phyloP scores from a whole-genome alignment of 2,797 vertebrate genomes.

The Microctenopoma steveboyesi region DNA sequence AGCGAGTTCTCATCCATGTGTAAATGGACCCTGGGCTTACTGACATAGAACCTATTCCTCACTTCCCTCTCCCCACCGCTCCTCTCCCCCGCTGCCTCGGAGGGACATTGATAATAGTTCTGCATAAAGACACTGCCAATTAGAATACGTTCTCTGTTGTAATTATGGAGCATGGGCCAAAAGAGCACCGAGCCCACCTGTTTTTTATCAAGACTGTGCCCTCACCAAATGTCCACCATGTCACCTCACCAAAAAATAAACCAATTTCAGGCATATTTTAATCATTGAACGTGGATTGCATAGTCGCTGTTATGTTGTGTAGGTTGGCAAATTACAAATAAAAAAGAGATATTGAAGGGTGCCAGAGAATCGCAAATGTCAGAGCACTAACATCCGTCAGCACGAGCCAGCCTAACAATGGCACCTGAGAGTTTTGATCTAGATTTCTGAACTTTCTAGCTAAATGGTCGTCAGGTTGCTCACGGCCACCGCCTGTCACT shows the following conservation, averaged over 20 bases:
- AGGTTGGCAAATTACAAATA: neutral
- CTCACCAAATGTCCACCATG: too few relatives aligned
- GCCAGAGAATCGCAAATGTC: conserved; percentile 25
- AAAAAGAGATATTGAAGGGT: conserved; percentile 17
- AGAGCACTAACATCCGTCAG: conserved; percentile 11
- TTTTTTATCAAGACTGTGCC: conserved; percentile 58
- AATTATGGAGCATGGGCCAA: conserved; percentile 76
- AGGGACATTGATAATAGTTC: conserved; percentile 83
- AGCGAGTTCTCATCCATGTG: conserved; percentile 67
- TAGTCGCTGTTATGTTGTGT: conserved; percentile 30
- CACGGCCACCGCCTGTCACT: conserved; percentile 58
- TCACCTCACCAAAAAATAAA: conserved; percentile 28
- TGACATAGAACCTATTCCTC: conserved; percentile 65
- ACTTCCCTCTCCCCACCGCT: conserved; percentile 34
- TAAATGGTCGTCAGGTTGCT: conserved; percentile 58
- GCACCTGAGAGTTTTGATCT: conserved; percentile 53
- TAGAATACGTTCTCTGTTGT: conserved; percentile 78
- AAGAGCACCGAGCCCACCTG: conserved; percentile 67
- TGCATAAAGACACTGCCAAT: conserved; percentile 83
- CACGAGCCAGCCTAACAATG: conserved; percentile 24
- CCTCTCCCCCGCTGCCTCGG: conserved; percentile 64
- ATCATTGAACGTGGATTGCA: conserved; percentile 19
- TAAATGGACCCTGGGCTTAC: conserved; percentile 69
- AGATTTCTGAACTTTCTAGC: conserved; percentile 32
- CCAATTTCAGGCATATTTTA: conserved; percentile 29